Base-by-base conservation (phyloP, 2,888 invertebrate species). In the Smittia sp. region DNA sequence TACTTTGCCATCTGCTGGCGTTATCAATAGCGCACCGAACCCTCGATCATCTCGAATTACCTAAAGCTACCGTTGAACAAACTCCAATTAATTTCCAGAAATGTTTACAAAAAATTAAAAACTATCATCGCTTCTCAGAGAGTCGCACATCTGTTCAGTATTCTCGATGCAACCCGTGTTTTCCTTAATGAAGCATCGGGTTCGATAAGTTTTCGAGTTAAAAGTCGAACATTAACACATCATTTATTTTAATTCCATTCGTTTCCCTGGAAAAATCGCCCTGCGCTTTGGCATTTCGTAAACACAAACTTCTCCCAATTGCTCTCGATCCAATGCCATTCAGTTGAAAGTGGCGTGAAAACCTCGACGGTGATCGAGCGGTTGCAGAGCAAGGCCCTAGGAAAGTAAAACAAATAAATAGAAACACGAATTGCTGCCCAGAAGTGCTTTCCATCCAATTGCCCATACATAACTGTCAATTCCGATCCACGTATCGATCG, bases 151-250 rank as follows among this genome's bases (percentile, higher is more conserved):
- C 69, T 69, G 69, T 54, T 69, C 69, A 69, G 24, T 54, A 69
- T 69, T 54, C 7, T 52, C 2, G 20, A 6, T 32, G 66, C 38
- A 39, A 38, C 24, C 27, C 25, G 63, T 4, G 32, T 11, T 27
- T 13, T 18, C 58, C 58, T 27, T 65, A 62, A 62, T 62, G 22
- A n/a, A 65, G 32, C 25, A 18, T 27, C 65, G 32, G 11, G 65
- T 25, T 25, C 62, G 32, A 27, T 65, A 6, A 24, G 65, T n/a
- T 20, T 65, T 32, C 18, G 32, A 65, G 18, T n/a, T 65, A 54
- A 63, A 27, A 69, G 20, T 25, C 46, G 54, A 69, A 25, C 69
- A 69, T 69, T 69, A 69, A 46, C 69, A 69, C 69, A 27, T 69
- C 69, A 69, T 69, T 69, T 54, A 54, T 69, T 52, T 58, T 22